Percentiles rank a stretch among this genome's conserved stretches.
Conservation (phyloP, 2,797 vertebrate species). For the Catostomus latipinnis region DNA sequence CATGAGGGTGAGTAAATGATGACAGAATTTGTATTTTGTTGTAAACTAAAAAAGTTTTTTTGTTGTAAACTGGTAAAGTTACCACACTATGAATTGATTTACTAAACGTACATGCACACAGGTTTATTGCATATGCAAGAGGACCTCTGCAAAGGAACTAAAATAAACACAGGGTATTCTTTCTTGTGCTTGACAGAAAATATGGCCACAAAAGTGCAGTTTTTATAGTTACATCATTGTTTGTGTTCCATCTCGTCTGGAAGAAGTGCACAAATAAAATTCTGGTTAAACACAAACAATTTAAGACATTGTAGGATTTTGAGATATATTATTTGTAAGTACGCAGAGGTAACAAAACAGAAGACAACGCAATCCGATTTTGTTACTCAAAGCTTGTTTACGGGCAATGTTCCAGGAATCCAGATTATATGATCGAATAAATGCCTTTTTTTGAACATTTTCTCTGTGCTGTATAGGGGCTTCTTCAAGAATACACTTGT, state of each 20-base stretch:
- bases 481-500: not conserved
- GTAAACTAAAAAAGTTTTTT: too few relatives aligned
- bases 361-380: constrained; percentile 13
- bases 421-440: constrained; percentile 36
- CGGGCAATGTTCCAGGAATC: constrained; percentile 15
- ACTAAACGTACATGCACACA: too few relatives aligned
- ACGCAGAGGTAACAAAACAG: constrained; percentile 7
- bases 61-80: too few relatives aligned
- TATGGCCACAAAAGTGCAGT: not conserved
- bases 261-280: not conserved
- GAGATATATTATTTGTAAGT: not conserved
- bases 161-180: not conserved
- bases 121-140: not conserved
- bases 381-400: constrained; percentile 31
- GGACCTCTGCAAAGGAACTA: not conserved
- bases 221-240: constrained; percentile 9
- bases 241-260: constrained; percentile 15
- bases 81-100: too few relatives aligned
- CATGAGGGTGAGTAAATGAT: too few relatives aligned
- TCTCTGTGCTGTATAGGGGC: not conserved
- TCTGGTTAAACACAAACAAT: not conserved
- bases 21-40: too few relatives aligned
- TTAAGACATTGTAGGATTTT: constrained; percentile 17
- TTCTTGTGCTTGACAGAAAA: too few relatives aligned
- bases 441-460: constrained; percentile 29